Evolutionary conservation across 2,113 vertebrate species (phyloP), one percentile per base, ranked within the genome.

Genomic region (Cebidichthys violaceus): DNA sequence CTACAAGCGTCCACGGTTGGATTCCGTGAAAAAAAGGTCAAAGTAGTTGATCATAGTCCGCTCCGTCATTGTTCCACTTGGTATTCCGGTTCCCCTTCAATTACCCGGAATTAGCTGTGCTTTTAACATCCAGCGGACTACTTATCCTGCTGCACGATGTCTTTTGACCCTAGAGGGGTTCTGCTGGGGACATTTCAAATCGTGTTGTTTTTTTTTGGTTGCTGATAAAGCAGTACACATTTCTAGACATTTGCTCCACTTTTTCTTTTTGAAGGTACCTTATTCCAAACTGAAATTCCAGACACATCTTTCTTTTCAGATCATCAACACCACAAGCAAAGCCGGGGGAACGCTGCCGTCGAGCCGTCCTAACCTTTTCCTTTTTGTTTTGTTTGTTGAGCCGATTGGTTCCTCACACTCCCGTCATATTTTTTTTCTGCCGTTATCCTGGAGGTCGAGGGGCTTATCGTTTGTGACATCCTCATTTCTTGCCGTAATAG

Each of bases 381-480:
- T 8, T 1, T 39, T 60, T 17, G 6, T 22, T 18, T 31, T 31
- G 2, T 62, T 20, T 29, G 55, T 24, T 3, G 20, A 57, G 55
- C 18, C 75, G 70, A 85, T 76, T 66, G 61, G 18, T 68, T 86
- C 67, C 18, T 77, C 33, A 59, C 47, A 66, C 39, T 69, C 50
- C 55, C 78, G 45, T 57, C 43, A 67, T n/a, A 20, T 20, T 17
- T 72, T 45, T 24, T 2, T 45, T 3, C 4, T 75, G 64, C 62
- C 75, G 45, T 64, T 52, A 9, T 59, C 71, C 59, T 60, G 74
- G 59, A 81, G 87, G 82, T 85, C 80, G 72, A 4, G 57, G 62
- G 71, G 37, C 71, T 85, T 50, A 91, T 91, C 66, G 57, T 61
- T 76, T 77, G 74, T 82, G 90, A 80, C 86, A 88, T 74, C 60